Conservation (phyloP, 1,140 invertebrate genomes). For the Drosophila miranda region DNA sequence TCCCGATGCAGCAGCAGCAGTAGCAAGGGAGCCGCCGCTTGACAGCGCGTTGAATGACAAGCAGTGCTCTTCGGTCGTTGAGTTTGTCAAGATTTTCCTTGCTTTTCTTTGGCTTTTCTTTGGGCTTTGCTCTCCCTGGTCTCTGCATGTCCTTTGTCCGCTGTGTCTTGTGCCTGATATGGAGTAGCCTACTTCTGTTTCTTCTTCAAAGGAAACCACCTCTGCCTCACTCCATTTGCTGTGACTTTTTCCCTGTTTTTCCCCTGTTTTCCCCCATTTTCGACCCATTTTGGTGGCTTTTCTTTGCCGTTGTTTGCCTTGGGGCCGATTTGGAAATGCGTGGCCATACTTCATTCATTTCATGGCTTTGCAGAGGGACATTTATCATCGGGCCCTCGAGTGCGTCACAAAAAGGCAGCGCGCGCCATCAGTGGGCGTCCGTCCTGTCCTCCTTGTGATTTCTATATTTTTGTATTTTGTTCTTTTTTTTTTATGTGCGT, state of each 20-base stretch:
- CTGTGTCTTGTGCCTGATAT: too few species aligned
- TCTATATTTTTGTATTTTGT: constrained; percentile 20
- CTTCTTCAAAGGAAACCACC: constrained; percentile 25
- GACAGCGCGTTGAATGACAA: constrained; percentile 79
- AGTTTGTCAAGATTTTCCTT: constrained; percentile 75
- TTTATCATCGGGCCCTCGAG: constrained; percentile 71
- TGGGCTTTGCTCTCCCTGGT: neutral
- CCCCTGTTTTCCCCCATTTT: constrained; percentile 25
- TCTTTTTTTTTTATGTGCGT: constrained; percentile 36
- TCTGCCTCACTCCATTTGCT: constrained; percentile 30
- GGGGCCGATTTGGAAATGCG: constrained; percentile 38
- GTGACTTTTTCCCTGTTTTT: constrained; percentile 52
- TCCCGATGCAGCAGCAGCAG: constrained; percentile 14
- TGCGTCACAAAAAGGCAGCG: constrained; percentile 69
- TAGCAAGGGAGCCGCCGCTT: constrained; percentile 38
- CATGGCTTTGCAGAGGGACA: constrained; percentile 74
- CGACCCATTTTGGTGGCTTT: constrained; percentile 16
- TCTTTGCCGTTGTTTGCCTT: constrained; percentile 66
- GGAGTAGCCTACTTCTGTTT: too few species aligned
- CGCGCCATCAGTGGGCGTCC: neutral
- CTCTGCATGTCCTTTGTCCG: too few species aligned
- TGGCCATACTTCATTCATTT: constrained; percentile 74
- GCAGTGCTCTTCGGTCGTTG: constrained; percentile 49
- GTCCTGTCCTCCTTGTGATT: constrained; percentile 40
- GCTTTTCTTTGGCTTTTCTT: constrained; percentile 36